phyloP scores from a whole-genome alignment of 1,140 invertebrate genomes.

The Rhagoletis zephyria region DNA sequence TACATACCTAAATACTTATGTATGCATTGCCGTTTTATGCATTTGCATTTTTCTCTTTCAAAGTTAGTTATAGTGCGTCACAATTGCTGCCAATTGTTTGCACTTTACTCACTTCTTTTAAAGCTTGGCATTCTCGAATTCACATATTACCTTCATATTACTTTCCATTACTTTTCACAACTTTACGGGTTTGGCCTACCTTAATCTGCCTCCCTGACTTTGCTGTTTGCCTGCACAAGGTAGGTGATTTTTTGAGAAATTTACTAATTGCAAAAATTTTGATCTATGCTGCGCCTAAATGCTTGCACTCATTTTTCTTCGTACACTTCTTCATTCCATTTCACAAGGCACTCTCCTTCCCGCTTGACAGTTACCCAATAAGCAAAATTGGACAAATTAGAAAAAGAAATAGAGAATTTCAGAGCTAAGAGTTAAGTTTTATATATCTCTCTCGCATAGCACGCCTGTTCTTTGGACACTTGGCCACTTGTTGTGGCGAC shows the following conservation, averaged over 20 bases:
- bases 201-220: not conserved
- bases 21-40: too few species aligned
- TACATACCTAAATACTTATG: too few species aligned
- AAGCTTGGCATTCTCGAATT: too few species aligned
- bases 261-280: slow-evolving; percentile 8
- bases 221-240: not conserved
- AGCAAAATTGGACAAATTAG: not conserved
- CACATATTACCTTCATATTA: too few species aligned
- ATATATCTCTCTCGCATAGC: too few species aligned
- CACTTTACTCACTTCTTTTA: not conserved
- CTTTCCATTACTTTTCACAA: too few species aligned
- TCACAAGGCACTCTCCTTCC: not conserved
- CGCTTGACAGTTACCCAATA: not conserved
- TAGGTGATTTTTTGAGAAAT: not conserved
- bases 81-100: not conserved
- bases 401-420: too few species aligned
- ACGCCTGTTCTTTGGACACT: too few species aligned
- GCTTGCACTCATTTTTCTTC: not conserved
- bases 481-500: too few species aligned
- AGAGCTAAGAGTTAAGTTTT: too few species aligned
- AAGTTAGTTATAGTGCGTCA: too few species aligned
- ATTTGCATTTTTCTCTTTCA: too few species aligned
- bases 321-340: not conserved
- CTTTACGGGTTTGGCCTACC: not conserved
- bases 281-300: not conserved